Evolutionary conservation across 2,888 invertebrate genomes (phyloP).

Genomic region (Chorisops tibialis): DNA sequence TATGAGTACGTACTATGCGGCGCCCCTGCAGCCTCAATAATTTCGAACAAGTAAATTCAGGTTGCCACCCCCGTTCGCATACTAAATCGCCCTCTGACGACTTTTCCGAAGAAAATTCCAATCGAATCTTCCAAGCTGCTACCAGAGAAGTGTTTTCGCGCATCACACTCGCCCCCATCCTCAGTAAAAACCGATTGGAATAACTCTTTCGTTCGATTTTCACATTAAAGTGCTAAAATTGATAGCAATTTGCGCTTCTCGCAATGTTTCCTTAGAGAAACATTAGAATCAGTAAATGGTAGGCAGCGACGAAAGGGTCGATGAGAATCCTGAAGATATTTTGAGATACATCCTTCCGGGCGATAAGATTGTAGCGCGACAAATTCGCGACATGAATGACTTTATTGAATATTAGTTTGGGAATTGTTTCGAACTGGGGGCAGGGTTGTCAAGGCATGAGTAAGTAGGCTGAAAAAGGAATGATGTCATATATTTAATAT

Average conservation of each 20-base stretch:
- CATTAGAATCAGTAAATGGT: slow-evolving; percentile 25
- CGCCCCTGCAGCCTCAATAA: slow-evolving; percentile 5
- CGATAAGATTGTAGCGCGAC: slow-evolving; percentile 18
- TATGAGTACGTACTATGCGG: neutral
- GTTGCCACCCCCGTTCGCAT: neutral
- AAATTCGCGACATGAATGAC: slow-evolving; percentile 23
- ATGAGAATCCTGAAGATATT: neutral
- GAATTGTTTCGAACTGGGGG: neutral
- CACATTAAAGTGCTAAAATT: slow-evolving; percentile 34
- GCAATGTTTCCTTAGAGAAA: slow-evolving; percentile 33
- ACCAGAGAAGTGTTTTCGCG: neutral
- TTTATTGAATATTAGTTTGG: slow-evolving; percentile 22
- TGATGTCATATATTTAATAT: too few species aligned
- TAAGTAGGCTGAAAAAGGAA: too few species aligned
- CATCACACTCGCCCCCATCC: neutral
- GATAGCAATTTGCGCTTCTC: slow-evolving; percentile 33
- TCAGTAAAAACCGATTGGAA: neutral
- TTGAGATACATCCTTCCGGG: neutral
- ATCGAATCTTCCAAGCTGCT: slow-evolving; percentile 17
- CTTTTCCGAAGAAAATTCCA: neutral
- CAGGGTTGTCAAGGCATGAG: too few species aligned
- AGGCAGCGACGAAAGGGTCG: neutral
- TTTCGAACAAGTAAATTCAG: slow-evolving; percentile 18
- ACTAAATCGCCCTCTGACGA: neutral
- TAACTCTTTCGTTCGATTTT: slow-evolving; percentile 34